Base-by-base conservation (phyloP, 1,140 invertebrate species). In the Cyphomyrmex costatus region DNA sequence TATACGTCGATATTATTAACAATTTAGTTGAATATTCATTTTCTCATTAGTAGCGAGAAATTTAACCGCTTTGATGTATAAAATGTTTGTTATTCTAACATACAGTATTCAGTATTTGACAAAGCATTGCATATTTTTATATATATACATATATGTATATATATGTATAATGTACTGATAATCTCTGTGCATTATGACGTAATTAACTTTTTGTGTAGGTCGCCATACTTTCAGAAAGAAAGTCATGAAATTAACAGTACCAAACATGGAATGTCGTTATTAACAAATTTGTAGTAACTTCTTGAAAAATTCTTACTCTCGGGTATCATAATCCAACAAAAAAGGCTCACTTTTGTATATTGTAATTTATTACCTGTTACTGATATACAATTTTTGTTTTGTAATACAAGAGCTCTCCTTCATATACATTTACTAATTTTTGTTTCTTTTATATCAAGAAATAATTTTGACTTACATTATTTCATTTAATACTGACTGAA, bases 71-170 rank as follows among this genome's bases (percentile, higher is more conserved):
- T 42, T 68, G 61, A 79, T 78, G n/a, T 79, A 80, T n/a, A 65
- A 77, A 27, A 49, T 42, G 74, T 66, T 65, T 66, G 76, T 78
- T 33, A 63, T 63, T 12, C 51, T 27, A 49, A 46, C 19, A 46
- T 21, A 24, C 27, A 24, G 66, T 82, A 82, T 51, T 74, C 24
- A 83, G 27, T 65, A 85, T 63, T 65, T 53, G 30, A 68, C 21
- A 53, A 78, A 65, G 24, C 16, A 51, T 77, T 61, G 42, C 56
- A 78, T 85, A 78, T 85, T 78, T 77, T 85, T 65, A n/a, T 85
- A n/a, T n/a, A n/a, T n/a, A n/a, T n/a, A n/a, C n/a, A n/a, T n/a
- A n/a, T n/a, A n/a, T n/a, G n/a, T n/a, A n/a, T n/a, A n/a, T n/a
- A n/a, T n/a, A 85, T 46, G 77, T 77, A 60, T 85, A 77, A 73